Conservation (phyloP, 2,888 invertebrate species). For the Synergus laeviventris region DNA sequence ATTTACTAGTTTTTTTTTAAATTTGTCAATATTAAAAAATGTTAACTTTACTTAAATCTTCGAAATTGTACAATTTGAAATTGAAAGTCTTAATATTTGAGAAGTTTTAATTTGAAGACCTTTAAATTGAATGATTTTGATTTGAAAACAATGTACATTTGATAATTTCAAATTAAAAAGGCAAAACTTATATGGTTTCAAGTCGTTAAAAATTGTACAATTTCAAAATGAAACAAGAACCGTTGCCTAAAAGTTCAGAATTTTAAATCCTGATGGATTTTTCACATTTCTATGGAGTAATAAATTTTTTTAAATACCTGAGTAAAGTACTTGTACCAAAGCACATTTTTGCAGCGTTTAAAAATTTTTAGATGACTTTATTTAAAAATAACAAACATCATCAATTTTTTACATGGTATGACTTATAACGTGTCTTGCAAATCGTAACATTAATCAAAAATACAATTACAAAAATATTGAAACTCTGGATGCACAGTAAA, state of each 20-base stretch:
- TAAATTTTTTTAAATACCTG: constrained; percentile 8
- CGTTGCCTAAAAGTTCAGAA: not conserved
- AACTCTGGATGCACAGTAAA: constrained; percentile 2
- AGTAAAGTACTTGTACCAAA: constrained; percentile 8
- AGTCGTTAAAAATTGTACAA: not conserved
- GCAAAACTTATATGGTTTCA: no score
- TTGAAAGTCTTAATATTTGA: no score
- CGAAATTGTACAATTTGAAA: no score
- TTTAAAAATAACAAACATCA: constrained; percentile 2
- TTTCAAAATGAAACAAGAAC: not conserved
- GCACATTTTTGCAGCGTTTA: constrained; percentile 7
- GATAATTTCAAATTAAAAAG: not conserved
- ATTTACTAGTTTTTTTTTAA: no score
- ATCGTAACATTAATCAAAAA: not conserved
- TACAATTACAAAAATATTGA: not conserved
- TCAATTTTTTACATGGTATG: not conserved
- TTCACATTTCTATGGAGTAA: not conserved
- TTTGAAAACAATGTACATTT: not conserved
- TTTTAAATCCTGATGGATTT: not conserved
- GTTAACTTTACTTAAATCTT: no score
- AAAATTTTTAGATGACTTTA: not conserved
- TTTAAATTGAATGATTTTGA: no score
- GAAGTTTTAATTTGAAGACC: no score
- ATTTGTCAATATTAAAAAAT: no score
- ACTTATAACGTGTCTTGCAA: not conserved